Conservation (phyloP, 2,113 vertebrate species). For the Hymenochirus boettgeri region DNA sequence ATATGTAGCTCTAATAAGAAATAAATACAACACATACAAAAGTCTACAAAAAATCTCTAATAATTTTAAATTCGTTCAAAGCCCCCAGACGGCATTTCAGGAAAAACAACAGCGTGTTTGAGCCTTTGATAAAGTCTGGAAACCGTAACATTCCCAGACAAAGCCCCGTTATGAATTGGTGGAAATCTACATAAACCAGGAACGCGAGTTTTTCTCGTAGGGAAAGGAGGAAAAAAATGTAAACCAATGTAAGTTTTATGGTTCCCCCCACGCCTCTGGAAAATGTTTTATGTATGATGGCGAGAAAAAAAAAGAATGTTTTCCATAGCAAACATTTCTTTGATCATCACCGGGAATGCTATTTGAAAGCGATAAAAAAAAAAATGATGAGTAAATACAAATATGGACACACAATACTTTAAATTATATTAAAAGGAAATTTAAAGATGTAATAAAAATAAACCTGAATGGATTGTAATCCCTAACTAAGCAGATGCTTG, state of each 20-base stretch:
- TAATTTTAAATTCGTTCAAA: conserved; percentile 13
- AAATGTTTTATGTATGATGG: not conserved
- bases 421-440: too few relatives aligned
- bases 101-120: not conserved
- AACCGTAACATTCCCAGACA: conserved; percentile 13
- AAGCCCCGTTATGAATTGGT: conserved; percentile 22
- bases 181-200: conserved; percentile 22
- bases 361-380: conserved; percentile 22
- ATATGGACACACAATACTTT: too few relatives aligned
- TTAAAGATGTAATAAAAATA: too few relatives aligned
- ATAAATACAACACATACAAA: too few relatives aligned
- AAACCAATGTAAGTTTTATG: conserved; percentile 22
- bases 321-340: conserved; percentile 8
- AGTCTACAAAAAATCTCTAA: too few relatives aligned
- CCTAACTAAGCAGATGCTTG: too few relatives aligned
- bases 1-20: too few relatives aligned
- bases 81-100: not conserved
- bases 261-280: not conserved
- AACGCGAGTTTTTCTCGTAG: not conserved
- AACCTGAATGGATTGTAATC: too few relatives aligned
- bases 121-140: conserved; percentile 18
- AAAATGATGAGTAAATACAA: too few relatives aligned
- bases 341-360: not conserved
- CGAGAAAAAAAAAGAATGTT: not conserved
- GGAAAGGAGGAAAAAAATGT: conserved; percentile 8